phyloP scores from a whole-genome alignment of 2,888 invertebrate species.

The Lagria hirta region DNA sequence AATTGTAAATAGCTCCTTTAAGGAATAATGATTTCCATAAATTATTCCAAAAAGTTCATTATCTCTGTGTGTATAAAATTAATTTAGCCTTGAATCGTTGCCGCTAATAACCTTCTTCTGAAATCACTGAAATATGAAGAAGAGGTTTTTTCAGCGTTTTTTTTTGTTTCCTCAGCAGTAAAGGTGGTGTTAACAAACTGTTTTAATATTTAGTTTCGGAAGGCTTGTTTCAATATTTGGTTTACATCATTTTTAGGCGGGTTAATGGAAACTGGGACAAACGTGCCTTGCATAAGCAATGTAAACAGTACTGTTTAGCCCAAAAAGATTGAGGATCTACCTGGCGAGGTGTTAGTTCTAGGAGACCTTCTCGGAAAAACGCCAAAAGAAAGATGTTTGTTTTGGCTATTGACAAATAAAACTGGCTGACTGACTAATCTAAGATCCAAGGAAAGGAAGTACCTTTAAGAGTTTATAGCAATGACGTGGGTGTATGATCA shows the following conservation, averaged over 20 bases:
- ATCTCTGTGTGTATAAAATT: constrained; percentile 20
- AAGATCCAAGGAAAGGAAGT: too few species aligned
- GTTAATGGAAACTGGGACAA: constrained; percentile 25
- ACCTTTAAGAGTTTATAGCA: not conserved
- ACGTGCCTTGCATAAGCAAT: constrained; percentile 15
- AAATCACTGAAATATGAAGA: constrained; percentile 1
- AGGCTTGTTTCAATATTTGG: constrained; percentile 26
- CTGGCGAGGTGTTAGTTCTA: too few species aligned
- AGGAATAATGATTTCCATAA: constrained; percentile 22
- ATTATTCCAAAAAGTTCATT: constrained; percentile 26
- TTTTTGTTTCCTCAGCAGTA: constrained; percentile 9
- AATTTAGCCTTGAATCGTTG: constrained; percentile 17
- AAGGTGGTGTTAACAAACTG: constrained; percentile 18
- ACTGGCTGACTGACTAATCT: too few species aligned
- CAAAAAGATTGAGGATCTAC: constrained; percentile 7
- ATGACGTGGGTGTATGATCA: constrained; percentile 42
- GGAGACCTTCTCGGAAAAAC: too few species aligned
- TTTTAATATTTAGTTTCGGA: constrained; percentile 24
- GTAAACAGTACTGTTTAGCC: constrained; percentile 15
- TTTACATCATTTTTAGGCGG: constrained; percentile 22
- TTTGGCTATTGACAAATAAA: too few species aligned
- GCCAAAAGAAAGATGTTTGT: too few species aligned
- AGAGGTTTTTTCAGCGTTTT: constrained; percentile 1
- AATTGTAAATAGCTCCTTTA: constrained; percentile 17
- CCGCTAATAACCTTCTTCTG: constrained; percentile 3